phyloP scores from a whole-genome alignment of 2,113 vertebrate species.

The Pandion haliaetus region DNA sequence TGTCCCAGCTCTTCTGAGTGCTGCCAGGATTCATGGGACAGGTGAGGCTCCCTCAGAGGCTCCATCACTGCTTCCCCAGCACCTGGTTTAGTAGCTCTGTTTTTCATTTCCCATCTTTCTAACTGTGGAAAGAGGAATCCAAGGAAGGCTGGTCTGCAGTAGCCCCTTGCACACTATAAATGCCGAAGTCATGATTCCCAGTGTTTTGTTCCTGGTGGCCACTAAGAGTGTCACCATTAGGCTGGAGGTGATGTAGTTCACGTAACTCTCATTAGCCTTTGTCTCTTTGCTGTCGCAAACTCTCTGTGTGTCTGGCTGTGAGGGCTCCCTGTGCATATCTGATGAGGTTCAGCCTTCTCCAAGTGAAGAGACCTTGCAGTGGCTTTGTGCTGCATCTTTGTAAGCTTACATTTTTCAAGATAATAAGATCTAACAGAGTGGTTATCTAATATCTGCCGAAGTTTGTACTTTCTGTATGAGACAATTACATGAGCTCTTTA shows the following conservation, averaged over 20 bases:
- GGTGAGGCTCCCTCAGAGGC: background rate
- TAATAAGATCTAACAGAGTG: background rate
- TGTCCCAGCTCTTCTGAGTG: background rate
- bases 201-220: background rate
- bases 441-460: background rate
- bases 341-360: background rate
- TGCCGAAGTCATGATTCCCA: background rate
- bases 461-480: background rate
- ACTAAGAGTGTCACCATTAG: background rate
- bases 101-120: background rate
- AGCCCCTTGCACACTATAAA: background rate
- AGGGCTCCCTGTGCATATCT: accelerated
- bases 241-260: background rate
- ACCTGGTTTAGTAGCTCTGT: background rate
- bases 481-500: background rate
- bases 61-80: background rate
- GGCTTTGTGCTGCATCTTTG: background rate
- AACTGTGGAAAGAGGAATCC: background rate
- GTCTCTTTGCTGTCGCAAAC: background rate
- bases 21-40: background rate
- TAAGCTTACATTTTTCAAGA: background rate
- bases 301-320: background rate
- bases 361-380: background rate
- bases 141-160: background rate
- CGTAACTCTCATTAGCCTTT: background rate